Evolutionary conservation across 2,888 invertebrate species (phyloP).

Genomic region (Andricus curvator): DNA sequence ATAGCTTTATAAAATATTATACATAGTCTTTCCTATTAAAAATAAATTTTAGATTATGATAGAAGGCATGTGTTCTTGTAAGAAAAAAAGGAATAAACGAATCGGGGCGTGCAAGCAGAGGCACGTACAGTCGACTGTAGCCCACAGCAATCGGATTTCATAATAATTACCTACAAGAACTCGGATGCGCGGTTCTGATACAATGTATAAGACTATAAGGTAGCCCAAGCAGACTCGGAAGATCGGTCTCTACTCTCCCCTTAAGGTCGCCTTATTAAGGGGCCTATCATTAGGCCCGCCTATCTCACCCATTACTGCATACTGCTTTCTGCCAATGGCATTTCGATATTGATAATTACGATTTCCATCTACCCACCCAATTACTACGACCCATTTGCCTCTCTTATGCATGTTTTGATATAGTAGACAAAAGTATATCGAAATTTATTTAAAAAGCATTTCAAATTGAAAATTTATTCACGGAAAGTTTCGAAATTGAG

Average conservation of each 20-base stretch:
- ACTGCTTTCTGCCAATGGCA: conserved; percentile 61
- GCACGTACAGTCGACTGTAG: conserved; percentile 67
- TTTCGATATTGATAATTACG: conserved; percentile 72
- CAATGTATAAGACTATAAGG: conserved; percentile 49
- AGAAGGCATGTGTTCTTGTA: not conserved
- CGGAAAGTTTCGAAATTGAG: too few species aligned
- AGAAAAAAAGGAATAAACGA: conserved; percentile 42
- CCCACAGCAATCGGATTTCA: conserved; percentile 64
- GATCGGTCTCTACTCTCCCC: conserved; percentile 59
- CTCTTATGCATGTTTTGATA: conserved; percentile 43
- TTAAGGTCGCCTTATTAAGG: conserved; percentile 72
- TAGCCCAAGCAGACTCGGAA: conserved; percentile 55
- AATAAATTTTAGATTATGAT: not conserved
- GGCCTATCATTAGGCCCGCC: conserved; percentile 72
- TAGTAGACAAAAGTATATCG: not conserved
- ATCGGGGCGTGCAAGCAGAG: conserved; percentile 61
- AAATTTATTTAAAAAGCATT: too few species aligned
- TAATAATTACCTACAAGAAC: conserved; percentile 66
- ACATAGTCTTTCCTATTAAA: not conserved
- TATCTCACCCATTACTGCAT: conserved; percentile 70
- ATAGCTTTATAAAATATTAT: not conserved
- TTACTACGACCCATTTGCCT: conserved; percentile 66
- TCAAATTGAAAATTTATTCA: too few species aligned
- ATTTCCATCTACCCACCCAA: conserved; percentile 71
- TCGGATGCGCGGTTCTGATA: conserved; percentile 51